phyloP scores from a whole-genome alignment of 2,797 vertebrate genomes.

The Silurus aristotelis region DNA sequence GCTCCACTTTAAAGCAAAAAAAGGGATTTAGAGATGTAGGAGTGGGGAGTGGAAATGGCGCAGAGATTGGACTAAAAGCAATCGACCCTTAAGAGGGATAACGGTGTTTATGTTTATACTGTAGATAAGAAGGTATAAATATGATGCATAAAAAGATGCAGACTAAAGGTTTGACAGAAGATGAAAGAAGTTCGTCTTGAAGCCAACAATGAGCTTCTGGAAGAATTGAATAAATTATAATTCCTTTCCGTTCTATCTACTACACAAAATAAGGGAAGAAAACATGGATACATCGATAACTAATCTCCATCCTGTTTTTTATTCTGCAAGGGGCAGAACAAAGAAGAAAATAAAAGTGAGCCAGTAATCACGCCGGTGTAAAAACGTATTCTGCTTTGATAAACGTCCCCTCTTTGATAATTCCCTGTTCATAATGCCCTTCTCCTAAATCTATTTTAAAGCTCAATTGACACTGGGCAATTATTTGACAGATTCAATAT shows the following conservation, averaged over 20 bases:
- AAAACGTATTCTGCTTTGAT: slow-evolving; percentile 12
- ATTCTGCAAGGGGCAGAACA: slow-evolving; percentile 34
- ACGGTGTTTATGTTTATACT: background rate
- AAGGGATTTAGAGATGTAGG: background rate
- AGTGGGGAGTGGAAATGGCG: background rate
- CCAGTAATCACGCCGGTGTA: background rate
- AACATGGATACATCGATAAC: slow-evolving; percentile 43
- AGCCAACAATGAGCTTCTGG: slow-evolving; percentile 30
- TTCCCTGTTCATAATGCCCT: background rate
- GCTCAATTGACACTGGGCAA: slow-evolving; percentile 9
- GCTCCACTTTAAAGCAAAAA: slow-evolving; percentile 19
- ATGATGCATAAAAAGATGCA: slow-evolving; percentile 2
- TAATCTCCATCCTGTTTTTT: slow-evolving; percentile 31
- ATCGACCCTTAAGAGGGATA: slow-evolving; percentile 8
- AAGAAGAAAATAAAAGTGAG: slow-evolving; percentile 23
- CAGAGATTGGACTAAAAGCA: background rate
- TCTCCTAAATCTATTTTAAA: slow-evolving; percentile 14
- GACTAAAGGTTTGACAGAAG: slow-evolving; percentile 3
- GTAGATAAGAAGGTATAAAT: background rate
- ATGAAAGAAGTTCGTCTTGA: slow-evolving; percentile 31
- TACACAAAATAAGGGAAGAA: slow-evolving; percentile 6
- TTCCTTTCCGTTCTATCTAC: slow-evolving; percentile 11
- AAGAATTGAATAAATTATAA: slow-evolving; percentile 34
- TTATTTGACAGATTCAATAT: background rate
- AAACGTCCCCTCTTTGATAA: background rate